Base-by-base conservation (phyloP, 2,888 invertebrate genomes). In the Caenorhabditis wallacei region DNA sequence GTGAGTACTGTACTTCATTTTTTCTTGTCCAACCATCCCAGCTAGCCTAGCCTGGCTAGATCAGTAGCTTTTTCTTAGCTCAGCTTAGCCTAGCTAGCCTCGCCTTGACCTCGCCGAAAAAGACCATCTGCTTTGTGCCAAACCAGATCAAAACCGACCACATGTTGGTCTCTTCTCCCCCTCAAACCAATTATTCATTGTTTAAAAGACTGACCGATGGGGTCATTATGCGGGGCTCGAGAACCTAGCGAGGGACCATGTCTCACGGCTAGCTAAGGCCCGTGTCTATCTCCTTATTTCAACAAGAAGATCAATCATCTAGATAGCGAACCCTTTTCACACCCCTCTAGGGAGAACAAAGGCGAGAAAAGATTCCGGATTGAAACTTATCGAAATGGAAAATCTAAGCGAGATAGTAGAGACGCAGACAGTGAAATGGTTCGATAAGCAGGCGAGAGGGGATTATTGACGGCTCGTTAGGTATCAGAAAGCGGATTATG, bases 371-470 rank as follows among this genome's bases (percentile, higher is more conserved):
- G 16, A 64, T 72, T 63, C 51, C 59, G 63, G 63, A 74, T 64
- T 26, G 46, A 46, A 35, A 48, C 56, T 59, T 57, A 57, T 57
- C 56, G 43, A 20, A 43, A 18, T 40, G 26, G 26, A 69, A 8
- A 56, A 69, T 69, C 46, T 69, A n/a, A 51, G 53, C 11, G 53
- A 46, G 30, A 26, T n/a, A n/a, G n/a, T n/a, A 68, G 43, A 64
- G 48, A 48, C 48, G n/a, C 26, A 48, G 64, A 64, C 26, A 48
- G 11, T 2, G 7, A 30, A 22, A 48, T 64, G 74, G 74, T 74
- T 74, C 74, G 74, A 74, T 64, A 74, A 46, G 74, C 74, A 74
- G n/a, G 74, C 64, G 64, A 74, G 63, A 72, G 18, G 43, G 57
- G 70, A 70, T 71, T 71, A 71, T 51, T 35, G 59, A 71, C 59